Evolutionary conservation across 2,888 invertebrate species (phyloP), one percentile per base, ranked within the genome.

Genomic region (Harmothoe impar): DNA sequence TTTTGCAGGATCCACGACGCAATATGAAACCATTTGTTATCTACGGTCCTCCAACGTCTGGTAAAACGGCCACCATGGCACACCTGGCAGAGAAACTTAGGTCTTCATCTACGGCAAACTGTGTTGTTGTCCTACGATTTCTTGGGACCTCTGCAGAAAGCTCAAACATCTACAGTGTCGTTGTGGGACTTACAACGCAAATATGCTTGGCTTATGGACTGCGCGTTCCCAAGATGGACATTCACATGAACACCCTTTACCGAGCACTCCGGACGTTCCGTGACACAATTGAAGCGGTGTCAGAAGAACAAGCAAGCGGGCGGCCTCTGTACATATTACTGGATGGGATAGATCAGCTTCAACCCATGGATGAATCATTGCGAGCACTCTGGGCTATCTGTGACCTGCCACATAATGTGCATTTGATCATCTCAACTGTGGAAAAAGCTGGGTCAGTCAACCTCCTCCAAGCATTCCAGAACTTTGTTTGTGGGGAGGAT

Each of bases 301-400:
- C 92, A 17, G 35, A 62, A 31, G 77, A 91, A n/a, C 88, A 88
- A 43, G 92, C 92, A 0, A 62, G 51, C 31, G 78, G 33, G 10
- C 85, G 89, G 12, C 93, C 93, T 7, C 86, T 93, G 51, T 91
- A 91, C 52, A 92, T 93, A 29, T 56, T 93, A 15, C 88, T 93
- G 0, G 93, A 93, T 90, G 93, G 92, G 0, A 89, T 93, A 15
- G 89, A 92, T 51, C 68, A 90, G 51, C 62, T 93, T 12, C 92
- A 91, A 23, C 91, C 92, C 15, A 88, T 92, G 35, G 91, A 91
- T 0, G 92, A 93, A 51, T 91, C 91, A 25, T 68, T 91, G 89
- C 31, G 43, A 85, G 90, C 86, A 81, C 89, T 91, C 91, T 91
- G 91, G 93, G 92, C 91, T 77, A 81, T 91, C 31, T 77, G 89